phyloP scores from a whole-genome alignment of 64 coral and sea anemone species.

The Dendronephthya gigantea region DNA sequence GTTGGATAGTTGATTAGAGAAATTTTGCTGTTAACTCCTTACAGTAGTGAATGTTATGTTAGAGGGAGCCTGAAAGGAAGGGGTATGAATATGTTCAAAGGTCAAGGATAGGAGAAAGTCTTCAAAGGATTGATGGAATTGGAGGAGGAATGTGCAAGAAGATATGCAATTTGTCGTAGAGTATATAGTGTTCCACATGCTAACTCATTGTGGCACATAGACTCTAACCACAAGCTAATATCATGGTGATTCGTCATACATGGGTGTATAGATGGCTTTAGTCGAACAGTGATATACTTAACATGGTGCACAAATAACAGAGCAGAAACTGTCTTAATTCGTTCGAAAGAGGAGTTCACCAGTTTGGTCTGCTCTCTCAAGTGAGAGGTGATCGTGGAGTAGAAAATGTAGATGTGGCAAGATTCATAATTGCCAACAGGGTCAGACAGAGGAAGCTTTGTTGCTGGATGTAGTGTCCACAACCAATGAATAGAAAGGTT shows the following conservation, averaged over 20 bases:
- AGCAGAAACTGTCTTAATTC: background rate
- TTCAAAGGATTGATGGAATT: constrained; percentile 17
- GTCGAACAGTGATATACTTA: background rate
- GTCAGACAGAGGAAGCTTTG: background rate
- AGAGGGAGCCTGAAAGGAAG: constrained; percentile 26
- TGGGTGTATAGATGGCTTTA: constrained; percentile 32
- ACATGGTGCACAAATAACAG: constrained; percentile 27
- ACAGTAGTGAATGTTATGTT: constrained; percentile 29
- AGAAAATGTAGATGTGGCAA: constrained; percentile 31
- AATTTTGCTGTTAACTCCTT: constrained; percentile 20
- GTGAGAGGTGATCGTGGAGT: constrained; percentile 29
- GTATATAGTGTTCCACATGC: background rate
- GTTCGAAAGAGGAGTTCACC: constrained; percentile 17
- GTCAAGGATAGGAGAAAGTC: constrained; percentile 19
- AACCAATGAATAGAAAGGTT: constrained; percentile 17
- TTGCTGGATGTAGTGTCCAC: constrained; percentile 26
- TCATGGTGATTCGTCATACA: constrained; percentile 30
- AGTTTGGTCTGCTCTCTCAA: constrained; percentile 14
- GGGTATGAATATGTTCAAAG: constrained; percentile 22
- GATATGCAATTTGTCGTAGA: background rate
- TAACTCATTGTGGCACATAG: constrained; percentile 26
- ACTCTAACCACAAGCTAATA: constrained; percentile 33
- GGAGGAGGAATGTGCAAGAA: constrained; percentile 1
- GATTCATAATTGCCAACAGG: constrained; percentile 15
- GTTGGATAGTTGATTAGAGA: background rate